A percentile compares a stretch with the other conserved stretches of the same genome.
Evolutionary conservation across 2,113 vertebrate species (phyloP).

Genomic region (Megaceryle maxima): DNA sequence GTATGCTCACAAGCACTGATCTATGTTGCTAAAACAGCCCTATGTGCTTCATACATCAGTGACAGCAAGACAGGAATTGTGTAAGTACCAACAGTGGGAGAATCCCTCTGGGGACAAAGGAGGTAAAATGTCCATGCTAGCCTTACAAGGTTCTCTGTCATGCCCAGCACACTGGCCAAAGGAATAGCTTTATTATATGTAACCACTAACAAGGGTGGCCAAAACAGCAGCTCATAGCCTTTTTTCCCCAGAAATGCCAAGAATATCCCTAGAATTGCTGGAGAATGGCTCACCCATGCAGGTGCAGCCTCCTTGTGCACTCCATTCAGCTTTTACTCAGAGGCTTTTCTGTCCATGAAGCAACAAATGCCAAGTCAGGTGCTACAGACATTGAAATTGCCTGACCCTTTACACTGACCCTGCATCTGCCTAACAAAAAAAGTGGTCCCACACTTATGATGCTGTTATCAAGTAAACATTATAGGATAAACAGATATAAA

Average conservation of each 20-base stretch:
- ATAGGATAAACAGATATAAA: not conserved
- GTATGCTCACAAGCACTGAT: not conserved
- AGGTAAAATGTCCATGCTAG: not conserved
- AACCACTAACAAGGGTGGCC: not conserved
- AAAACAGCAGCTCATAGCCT: not conserved
- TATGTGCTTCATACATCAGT: not conserved
- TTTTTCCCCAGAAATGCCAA: not conserved
- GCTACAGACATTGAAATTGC: not conserved
- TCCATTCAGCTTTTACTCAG: accelerated
- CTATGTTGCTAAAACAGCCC: not conserved
- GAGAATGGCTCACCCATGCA: not conserved
- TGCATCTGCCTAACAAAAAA: not conserved
- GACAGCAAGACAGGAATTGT: not conserved
- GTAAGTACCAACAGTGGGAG: not conserved
- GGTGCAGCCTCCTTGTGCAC: not conserved
- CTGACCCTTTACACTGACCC: not conserved
- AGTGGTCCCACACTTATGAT: not conserved
- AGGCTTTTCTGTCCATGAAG: not conserved
- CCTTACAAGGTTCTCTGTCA: not conserved
- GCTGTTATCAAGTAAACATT: not conserved
- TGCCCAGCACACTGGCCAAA: not conserved
- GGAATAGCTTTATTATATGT: not conserved
- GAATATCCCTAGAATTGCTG: not conserved
- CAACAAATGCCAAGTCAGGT: not conserved
- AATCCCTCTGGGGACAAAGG: not conserved